Evolutionary conservation across 2,888 invertebrate genomes (phyloP), one percentile per base, ranked within the genome.

Genomic region (Nemurella pictetii): DNA sequence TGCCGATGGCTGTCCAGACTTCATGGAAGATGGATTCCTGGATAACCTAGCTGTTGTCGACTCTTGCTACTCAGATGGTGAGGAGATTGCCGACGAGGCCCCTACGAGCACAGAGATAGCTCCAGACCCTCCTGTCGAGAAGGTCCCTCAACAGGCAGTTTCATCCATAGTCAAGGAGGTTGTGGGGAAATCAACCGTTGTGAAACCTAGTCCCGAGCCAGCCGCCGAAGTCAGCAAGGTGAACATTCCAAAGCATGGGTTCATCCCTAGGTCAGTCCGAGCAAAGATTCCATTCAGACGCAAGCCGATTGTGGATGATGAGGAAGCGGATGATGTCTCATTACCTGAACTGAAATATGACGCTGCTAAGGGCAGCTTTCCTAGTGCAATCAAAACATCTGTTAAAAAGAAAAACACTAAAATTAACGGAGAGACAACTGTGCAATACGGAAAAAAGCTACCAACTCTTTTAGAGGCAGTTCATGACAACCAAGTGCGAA

Each of bases 41-140:
- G 82, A 82, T 28, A 82, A 82, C 55, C 29, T 82, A 28, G 82
- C 36, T 28, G 82, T 82, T 20, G 82, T 82, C 27, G 82, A 82
- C 27, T 55, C 82, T 12, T 82, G 82, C 30, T 78, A 78, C 28
- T 78, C 78, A 4, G 78, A 78, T n/a, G 29, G 2, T 3, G 78
- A 78, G 9, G 28, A 78, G 12, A 30, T 36, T 35, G 77, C 12
- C 28, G n/a, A 78, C 29, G 28, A 30, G 15, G 20, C 9, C 26
- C 28, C 7, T 5, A 27, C 77, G 15, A 77, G 27, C 77, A 77
- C 27, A 26, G 77, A 77, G 2, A 4, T 4, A 20, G 20, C 15
- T 78, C n/a, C 78, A 15, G 30, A 29, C 5, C 9, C 12, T 1
- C 7, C 26, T 75, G 75, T 25, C 7, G 27, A 26, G 26, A 7